Base-by-base conservation (phyloP, 1,140 invertebrate genomes). In the Magallana angulata region DNA sequence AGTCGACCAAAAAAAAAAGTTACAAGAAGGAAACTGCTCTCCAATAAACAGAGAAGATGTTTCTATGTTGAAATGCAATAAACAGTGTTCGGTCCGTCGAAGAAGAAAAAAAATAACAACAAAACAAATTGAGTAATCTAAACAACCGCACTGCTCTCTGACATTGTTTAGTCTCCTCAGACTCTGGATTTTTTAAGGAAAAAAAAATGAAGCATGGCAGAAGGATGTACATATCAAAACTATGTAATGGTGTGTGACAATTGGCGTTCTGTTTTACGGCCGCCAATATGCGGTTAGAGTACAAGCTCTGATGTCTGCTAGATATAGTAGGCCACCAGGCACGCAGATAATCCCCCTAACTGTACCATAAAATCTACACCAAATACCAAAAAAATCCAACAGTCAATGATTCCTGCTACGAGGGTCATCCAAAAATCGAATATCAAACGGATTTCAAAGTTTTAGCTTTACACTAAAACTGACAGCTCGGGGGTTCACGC, bases 171-270 rank as follows among this genome's bases (percentile, higher is more conserved):
- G 8, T 36, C 24, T 76, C 24, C 18, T 30, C 24, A 8, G 24
- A 76, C 24, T 76, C n/a, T 24, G 68, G 24, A 30, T 76, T 76
- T 76, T 30, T 76, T 76, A 30, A 36, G 14, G 36, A 76, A 71
- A 71, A 71, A 71, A 71, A 76, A 36, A 24, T 76, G 68, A 76
- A 30, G 68, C 12, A 76, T 76, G 24, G 68, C 68, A 76, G 68
- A 76, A 30, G 68, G 68, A 30, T 76, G 24, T 30, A 76, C 68
- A 76, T 76, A 76, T 76, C 68, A 76, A 76, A 76, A 76, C 11
- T 76, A 76, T 76, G 68, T 76, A 76, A 76, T 76, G 68, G 68
- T 76, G 68, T 76, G 68, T 76, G 68, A 76, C 68, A 76, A 76
- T 76, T 76, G 16, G 24, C 36, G 68, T 7, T 76, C 68, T 76